Evolutionary conservation across 2,113 vertebrate species (phyloP).

Genomic region (Pachypanchax playfairii): DNA sequence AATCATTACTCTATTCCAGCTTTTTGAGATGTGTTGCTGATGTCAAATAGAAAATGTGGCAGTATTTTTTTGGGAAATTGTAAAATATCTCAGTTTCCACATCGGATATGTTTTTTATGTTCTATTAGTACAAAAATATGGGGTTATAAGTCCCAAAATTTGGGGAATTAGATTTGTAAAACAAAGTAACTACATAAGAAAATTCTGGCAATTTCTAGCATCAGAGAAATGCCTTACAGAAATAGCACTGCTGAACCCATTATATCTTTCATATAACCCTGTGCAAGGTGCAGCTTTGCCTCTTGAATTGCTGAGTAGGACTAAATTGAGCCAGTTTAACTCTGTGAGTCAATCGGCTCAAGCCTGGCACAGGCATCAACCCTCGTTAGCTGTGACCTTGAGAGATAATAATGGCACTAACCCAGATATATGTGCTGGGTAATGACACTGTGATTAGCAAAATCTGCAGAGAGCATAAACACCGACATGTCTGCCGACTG

Average conservation of each 20-base stretch:
- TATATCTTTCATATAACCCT: slow-evolving; percentile 59
- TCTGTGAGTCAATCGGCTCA: slow-evolving; percentile 73
- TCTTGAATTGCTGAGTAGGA: slow-evolving; percentile 73
- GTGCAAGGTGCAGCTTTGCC: slow-evolving; percentile 32
- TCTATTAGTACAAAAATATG: too few relatives aligned
- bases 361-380: slow-evolving; percentile 62
- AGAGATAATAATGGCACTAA: slow-evolving; percentile 77
- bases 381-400: slow-evolving; percentile 81
- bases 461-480: slow-evolving; percentile 74
- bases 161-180: neutral
- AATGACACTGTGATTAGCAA: slow-evolving; percentile 77
- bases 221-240: slow-evolving; percentile 25
- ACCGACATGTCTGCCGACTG: slow-evolving; percentile 48
- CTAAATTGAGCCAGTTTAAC: slow-evolving; percentile 65
- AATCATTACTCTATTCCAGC: too few relatives aligned
- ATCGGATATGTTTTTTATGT: too few relatives aligned
- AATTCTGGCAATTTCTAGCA: slow-evolving; percentile 17
- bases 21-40: too few relatives aligned
- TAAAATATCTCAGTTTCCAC: too few relatives aligned
- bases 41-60: too few relatives aligned
- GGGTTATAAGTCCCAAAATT: too few relatives aligned
- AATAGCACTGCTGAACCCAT: slow-evolving; percentile 40
- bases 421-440: slow-evolving; percentile 63
- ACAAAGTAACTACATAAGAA: slow-evolving; percentile 17
- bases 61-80: too few relatives aligned